A percentile compares a stretch with the other conserved stretches of the same genome.
These are phyloP conservation scores for Chamaea fasciata DNA, from an alignment of 2,113 vertebrate genomes.

Conservation along the genomic window DNA sequence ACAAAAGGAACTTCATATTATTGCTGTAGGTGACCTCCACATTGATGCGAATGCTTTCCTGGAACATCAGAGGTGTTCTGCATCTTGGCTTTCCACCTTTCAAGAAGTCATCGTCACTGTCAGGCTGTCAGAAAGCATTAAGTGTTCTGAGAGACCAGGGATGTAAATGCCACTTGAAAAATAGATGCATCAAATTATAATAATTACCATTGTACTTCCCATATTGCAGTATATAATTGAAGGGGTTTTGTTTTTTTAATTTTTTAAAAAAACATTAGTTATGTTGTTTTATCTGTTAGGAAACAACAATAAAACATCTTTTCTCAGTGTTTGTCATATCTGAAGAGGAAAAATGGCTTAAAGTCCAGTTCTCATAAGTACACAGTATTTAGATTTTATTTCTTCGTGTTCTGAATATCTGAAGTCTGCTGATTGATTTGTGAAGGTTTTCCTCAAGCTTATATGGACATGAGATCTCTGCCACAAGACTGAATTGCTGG, in stretches of 20 bases:
- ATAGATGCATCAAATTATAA: not conserved
- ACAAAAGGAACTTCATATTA: not conserved
- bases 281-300: not conserved
- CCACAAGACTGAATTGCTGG: not conserved
- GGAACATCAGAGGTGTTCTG: not conserved
- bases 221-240: not conserved
- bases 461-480: not conserved
- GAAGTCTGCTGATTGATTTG: not conserved
- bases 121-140: not conserved
- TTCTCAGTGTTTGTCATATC: not conserved
- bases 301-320: not conserved
- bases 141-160: not conserved
- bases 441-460: not conserved
- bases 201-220: not conserved
- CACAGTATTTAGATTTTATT: not conserved
- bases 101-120: not conserved
- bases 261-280: not conserved
- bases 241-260: accelerated
- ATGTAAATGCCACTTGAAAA: not conserved
- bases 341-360: not conserved
- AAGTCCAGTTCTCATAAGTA: not conserved
- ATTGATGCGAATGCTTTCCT: not conserved
- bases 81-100: not conserved
- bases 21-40: not conserved
- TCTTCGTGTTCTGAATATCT: not conserved